Evolutionary conservation across 2,797 vertebrate genomes (phyloP).

Genomic region (Pangasius mekongensis): DNA sequence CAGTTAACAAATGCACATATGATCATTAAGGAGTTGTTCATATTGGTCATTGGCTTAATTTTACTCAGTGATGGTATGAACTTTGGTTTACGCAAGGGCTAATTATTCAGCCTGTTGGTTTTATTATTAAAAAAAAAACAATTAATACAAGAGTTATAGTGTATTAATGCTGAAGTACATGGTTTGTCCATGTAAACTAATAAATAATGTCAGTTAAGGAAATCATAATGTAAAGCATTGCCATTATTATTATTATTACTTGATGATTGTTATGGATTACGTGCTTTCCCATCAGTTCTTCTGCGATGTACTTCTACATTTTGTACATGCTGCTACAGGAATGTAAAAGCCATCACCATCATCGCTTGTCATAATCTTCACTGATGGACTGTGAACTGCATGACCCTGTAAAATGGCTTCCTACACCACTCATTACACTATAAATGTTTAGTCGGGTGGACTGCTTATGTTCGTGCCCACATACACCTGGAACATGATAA

Average conservation of each 20-base stretch:
- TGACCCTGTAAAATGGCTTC: background rate
- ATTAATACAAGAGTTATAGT: background rate
- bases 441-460: background rate
- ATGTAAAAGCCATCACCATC: slow-evolving; percentile 1
- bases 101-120: too few relatives aligned
- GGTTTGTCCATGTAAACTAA: background rate
- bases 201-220: background rate
- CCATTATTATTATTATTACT: background rate
- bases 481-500: background rate
- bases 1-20: too few relatives aligned
- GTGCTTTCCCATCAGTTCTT: background rate
- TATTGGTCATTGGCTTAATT: background rate
- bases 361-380: slow-evolving; percentile 15
- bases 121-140: too few relatives aligned
- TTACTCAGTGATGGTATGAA: background rate
- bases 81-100: too few relatives aligned
- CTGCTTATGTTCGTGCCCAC: background rate
- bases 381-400: slow-evolving; percentile 8
- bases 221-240: background rate
- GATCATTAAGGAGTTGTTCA: too few relatives aligned
- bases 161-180: background rate
- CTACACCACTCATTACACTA: background rate
- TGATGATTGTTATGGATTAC: background rate
- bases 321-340: background rate
- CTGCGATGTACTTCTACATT: background rate